Percentiles rank a stretch among this genome's conserved stretches.
Conservation (phyloP, 2,888 invertebrate species). For the Clitarchus hookeri region DNA sequence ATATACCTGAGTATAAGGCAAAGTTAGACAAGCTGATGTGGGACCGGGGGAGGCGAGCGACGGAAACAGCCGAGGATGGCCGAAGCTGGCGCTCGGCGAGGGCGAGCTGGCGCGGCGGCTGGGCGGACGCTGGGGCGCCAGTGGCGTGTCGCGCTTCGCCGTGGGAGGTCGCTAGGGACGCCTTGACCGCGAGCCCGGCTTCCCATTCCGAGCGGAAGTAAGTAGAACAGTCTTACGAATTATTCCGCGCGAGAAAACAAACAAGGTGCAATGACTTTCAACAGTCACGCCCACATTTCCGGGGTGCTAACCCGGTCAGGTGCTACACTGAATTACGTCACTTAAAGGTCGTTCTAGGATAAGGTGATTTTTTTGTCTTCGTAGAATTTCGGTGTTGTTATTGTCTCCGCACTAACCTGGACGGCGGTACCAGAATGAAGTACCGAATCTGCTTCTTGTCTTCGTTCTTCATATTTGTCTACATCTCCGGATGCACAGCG, state of each 20-base stretch:
- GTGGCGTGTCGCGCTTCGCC: constrained; percentile 2
- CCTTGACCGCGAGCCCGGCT: neutral
- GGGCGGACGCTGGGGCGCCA: neutral
- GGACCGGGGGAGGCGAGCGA: neutral
- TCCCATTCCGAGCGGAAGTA: neutral
- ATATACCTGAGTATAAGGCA: no score
- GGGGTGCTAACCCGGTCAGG: neutral
- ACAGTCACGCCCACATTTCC: neutral
- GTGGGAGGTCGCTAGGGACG: neutral
- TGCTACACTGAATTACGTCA: neutral
- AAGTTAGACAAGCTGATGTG: no score
- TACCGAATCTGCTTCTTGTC: neutral
- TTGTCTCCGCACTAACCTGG: no score
- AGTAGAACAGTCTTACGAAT: no score
- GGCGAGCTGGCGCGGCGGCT: neutral
- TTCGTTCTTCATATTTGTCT: neutral
- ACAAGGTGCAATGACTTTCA: no score
- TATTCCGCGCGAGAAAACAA: no score
- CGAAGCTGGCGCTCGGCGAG: neutral
- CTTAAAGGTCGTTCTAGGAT: neutral
- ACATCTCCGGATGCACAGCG: neutral
- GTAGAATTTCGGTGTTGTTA: no score
- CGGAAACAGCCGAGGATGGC: neutral
- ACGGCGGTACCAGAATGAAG: neutral
- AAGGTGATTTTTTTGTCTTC: neutral